Evolutionary conservation across 2,888 invertebrate species (phyloP), one percentile per base, ranked within the genome.

Genomic region (Chymomyza caudatula): DNA sequence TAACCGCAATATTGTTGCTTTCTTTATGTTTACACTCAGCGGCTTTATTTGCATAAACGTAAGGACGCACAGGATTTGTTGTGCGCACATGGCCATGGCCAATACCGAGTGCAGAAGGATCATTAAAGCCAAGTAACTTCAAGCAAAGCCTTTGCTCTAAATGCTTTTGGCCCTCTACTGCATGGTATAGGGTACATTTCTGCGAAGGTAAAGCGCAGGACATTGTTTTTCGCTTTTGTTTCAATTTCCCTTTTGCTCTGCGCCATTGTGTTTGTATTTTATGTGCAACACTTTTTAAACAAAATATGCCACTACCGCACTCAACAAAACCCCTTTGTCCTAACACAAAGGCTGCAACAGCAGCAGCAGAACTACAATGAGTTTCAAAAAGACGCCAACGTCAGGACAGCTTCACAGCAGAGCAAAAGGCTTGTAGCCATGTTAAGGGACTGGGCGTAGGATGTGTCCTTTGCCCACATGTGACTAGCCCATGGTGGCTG

Each of bases 291-390:
- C 22, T 51, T 51, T 56, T 71, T 63, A 61, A 65, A 62, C 49
- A 71, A 72, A 79, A 78, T 76, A 78, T 76, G 78, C 80, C 63
- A 64, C 78, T 43, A n/a, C 47, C 77, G 76, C 74, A 76, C 78
- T 74, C 69, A 68, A 71, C 57, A 68, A 66, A 74, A 74, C 67
- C 69, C 80, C 76, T 78, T 83, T 80, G 79, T 79, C 69, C 83
- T 76, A 58, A 61, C 65, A 60, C 56, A 71, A 64, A 71, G 73
- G 69, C 66, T 71, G 65, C 68, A 65, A 58, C 59, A 53, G 51
- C 65, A 62, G n/a, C 29, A 58, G 60, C 58, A 61, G 43, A 69
- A 67, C 65, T 53, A 51, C 65, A 63, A 60, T 71, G 69, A 65
- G 25, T 56, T 67, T 19, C 4, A 17, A 47, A 47, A 47, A n/a